phyloP scores from a whole-genome alignment of 2,888 invertebrate species.

The Cremastobaeus sp. region DNA sequence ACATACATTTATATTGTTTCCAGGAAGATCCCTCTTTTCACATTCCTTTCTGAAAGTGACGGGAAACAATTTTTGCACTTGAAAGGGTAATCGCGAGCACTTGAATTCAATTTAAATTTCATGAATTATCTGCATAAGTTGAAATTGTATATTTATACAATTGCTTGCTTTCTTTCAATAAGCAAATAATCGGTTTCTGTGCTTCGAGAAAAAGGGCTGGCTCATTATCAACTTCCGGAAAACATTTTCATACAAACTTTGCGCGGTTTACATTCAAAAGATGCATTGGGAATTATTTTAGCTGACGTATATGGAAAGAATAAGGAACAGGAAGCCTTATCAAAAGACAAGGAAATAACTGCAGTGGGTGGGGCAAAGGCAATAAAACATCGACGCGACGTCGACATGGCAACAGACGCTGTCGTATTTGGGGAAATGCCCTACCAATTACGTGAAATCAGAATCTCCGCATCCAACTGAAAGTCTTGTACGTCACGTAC shows the following conservation, averaged over 20 bases:
- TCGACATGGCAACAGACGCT: neutral
- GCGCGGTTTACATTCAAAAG: too few species aligned
- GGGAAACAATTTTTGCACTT: conserved; percentile 31
- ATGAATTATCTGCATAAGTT: conserved; percentile 29
- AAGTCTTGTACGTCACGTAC: conserved; percentile 33
- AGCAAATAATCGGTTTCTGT: conserved; percentile 18
- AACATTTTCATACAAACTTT: neutral
- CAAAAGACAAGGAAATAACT: neutral
- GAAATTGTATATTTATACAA: conserved; percentile 26
- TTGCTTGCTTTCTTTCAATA: conserved; percentile 23
- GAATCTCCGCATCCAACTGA: conserved; percentile 17
- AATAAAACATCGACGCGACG: too few species aligned
- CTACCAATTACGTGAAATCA: conserved; percentile 18
- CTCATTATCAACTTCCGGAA: conserved; percentile 6
- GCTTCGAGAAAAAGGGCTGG: neutral
- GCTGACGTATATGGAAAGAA: too few species aligned
- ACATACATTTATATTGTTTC: too few species aligned
- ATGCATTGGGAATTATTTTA: neutral
- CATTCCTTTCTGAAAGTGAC: conserved; percentile 6
- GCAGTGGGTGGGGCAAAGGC: conserved; percentile 18
- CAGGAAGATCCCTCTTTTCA: neutral
- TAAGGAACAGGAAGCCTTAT: too few species aligned
- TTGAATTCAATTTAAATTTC: conserved; percentile 29
- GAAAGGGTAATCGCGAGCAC: conserved; percentile 18
- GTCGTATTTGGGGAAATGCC: conserved; percentile 3